Evolutionary conservation across 1,140 invertebrate species (phyloP).

Genomic region (Aleiodes sp.): DNA sequence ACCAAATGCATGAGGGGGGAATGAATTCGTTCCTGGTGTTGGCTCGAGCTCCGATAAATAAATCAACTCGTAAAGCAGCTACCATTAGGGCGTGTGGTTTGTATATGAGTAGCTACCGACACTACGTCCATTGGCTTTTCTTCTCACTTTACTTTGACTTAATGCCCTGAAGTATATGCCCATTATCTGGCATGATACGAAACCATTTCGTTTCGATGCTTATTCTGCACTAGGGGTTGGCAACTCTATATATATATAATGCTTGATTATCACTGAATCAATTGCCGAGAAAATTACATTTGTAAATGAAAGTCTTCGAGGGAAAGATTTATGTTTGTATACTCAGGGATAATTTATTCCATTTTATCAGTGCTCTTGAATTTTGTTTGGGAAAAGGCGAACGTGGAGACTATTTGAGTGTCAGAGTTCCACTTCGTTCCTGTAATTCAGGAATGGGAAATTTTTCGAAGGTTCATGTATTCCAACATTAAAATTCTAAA

Average conservation of each 20-base stretch:
- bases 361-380: background rate
- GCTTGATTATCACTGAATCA: conserved; percentile 6
- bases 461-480: too few species aligned
- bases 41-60: conserved; percentile 54
- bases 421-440: too few species aligned
- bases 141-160: conserved; percentile 2
- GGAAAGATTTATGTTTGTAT: background rate
- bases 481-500: too few species aligned
- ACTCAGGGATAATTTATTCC: background rate
- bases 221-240: background rate
- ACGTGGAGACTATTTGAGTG: too few species aligned
- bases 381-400: too few species aligned
- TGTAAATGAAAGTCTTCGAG: background rate
- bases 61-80: conserved; percentile 55
- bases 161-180: conserved; percentile 15
- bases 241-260: background rate
- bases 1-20: background rate
- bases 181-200: conserved; percentile 18
- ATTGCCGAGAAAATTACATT: conserved; percentile 14
- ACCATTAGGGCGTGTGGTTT: conserved; percentile 48
- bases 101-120: conserved; percentile 21
- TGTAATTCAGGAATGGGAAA: too few species aligned
- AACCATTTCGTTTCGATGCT: conserved; percentile 1
- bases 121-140: conserved; percentile 13
- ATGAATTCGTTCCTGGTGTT: conserved; percentile 52